A percentile compares a stretch with the other conserved stretches of the same genome.
phyloP scores from a whole-genome alignment of 2,113 vertebrate species.

The Sylvilagus bachmani region DNA sequence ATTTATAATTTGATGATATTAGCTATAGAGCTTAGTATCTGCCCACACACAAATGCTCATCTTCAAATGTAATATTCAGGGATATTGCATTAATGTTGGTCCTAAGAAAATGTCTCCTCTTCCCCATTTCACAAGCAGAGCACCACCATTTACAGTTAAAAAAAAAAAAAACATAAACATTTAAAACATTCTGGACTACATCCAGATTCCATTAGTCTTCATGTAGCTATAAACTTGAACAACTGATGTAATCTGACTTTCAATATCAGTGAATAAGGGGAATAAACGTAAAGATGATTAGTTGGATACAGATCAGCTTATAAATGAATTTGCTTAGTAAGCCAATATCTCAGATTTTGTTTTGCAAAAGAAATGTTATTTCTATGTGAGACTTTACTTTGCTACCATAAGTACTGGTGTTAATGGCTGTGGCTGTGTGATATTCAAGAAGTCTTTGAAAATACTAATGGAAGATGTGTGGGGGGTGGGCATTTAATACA shows the following conservation, averaged over 20 bases:
- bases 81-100: neutral
- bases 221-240: neutral
- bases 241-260: neutral
- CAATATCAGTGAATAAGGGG: neutral
- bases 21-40: neutral
- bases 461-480: no score
- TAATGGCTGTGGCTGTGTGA: neutral
- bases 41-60: neutral
- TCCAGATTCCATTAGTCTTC: neutral
- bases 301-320: neutral
- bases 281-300: neutral
- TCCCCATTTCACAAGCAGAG: neutral
- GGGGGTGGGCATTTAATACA: no score
- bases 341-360: neutral
- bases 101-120: neutral
- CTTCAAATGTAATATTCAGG: neutral
- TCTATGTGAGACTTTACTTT: neutral
- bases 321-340: neutral
- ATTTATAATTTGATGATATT: constrained; percentile 30
- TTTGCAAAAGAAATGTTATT: neutral
- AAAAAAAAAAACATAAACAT: no score
- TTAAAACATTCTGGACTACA: neutral
- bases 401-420: neutral
- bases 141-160: neutral
- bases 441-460: neutral